Evolutionary conservation across 2,797 vertebrate species (phyloP).

Genomic region (Trachurus trachurus): DNA sequence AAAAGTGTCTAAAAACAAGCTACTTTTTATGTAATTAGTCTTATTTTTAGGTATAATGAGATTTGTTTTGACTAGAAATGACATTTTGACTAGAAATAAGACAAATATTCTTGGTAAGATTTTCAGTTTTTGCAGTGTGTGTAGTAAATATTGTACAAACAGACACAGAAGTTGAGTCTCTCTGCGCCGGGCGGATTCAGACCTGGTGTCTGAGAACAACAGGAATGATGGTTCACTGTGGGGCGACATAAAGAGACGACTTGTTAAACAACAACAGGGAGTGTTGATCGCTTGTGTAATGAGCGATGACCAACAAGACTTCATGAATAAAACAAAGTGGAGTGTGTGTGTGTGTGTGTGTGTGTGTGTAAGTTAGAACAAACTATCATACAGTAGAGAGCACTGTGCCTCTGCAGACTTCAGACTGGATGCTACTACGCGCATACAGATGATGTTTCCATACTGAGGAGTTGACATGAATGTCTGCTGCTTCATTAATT

Average conservation of each 20-base stretch:
- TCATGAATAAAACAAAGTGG: conserved; percentile 63
- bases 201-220: conserved; percentile 10
- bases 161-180: neutral
- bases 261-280: conserved; percentile 48
- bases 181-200: conserved; percentile 1
- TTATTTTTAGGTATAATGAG: no score
- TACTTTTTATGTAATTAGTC: no score
- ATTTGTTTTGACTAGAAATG: no score
- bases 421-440: conserved; percentile 27
- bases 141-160: neutral
- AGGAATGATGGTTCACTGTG: neutral
- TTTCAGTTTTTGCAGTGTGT: no score
- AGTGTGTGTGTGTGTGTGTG: conserved; percentile 16
- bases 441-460: conserved; percentile 63
- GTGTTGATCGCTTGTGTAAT: conserved; percentile 52
- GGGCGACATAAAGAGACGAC: conserved; percentile 37
- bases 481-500: conserved; percentile 57
- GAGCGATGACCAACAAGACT: conserved; percentile 59
- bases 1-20: no score
- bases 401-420: conserved; percentile 40
- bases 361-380: conserved; percentile 24
- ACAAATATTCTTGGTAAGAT: no score
- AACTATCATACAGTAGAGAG: conserved; percentile 42
- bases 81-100: no score
- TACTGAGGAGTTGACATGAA: conserved; percentile 57